phyloP scores from a whole-genome alignment of 2,797 vertebrate species.

The Ptychobarbus kaznakovi region DNA sequence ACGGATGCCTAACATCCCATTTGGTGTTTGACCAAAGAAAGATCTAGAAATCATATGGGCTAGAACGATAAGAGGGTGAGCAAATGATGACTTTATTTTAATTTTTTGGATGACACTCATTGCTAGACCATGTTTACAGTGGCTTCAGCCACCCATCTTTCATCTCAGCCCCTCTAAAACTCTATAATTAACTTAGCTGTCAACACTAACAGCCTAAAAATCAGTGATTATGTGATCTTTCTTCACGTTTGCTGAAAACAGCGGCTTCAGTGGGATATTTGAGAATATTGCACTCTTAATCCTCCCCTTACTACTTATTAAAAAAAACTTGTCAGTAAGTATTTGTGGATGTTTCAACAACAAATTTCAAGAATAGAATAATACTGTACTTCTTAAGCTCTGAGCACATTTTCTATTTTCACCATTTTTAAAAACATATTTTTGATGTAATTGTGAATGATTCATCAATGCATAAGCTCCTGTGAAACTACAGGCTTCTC shows the following conservation, averaged over 20 bases:
- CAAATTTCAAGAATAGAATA: background rate
- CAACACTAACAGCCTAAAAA: background rate
- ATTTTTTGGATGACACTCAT: background rate
- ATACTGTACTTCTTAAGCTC: background rate
- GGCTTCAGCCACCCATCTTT: conserved; percentile 2
- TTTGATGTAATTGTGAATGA: too few species aligned
- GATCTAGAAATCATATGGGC: background rate
- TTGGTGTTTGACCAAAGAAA: background rate
- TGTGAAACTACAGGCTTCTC: too few species aligned
- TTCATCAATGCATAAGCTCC: too few species aligned
- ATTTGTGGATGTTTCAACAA: background rate
- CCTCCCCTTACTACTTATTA: background rate
- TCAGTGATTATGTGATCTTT: conserved; percentile 25
- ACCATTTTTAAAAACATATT: too few species aligned
- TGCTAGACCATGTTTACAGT: conserved; percentile 8
- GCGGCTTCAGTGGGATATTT: background rate
- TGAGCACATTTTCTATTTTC: too few species aligned
- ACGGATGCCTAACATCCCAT: background rate
- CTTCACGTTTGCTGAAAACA: background rate
- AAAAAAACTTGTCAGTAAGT: background rate
- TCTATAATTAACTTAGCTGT: background rate
- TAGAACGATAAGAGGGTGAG: background rate
- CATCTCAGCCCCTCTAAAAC: conserved; percentile 11
- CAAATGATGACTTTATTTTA: background rate
- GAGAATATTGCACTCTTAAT: background rate